A percentile compares a stretch with the other conserved stretches of the same genome.
These are phyloP conservation scores for Eristalis arbustorum DNA, from an alignment of 2,888 invertebrate species.

Conservation along the genomic window DNA sequence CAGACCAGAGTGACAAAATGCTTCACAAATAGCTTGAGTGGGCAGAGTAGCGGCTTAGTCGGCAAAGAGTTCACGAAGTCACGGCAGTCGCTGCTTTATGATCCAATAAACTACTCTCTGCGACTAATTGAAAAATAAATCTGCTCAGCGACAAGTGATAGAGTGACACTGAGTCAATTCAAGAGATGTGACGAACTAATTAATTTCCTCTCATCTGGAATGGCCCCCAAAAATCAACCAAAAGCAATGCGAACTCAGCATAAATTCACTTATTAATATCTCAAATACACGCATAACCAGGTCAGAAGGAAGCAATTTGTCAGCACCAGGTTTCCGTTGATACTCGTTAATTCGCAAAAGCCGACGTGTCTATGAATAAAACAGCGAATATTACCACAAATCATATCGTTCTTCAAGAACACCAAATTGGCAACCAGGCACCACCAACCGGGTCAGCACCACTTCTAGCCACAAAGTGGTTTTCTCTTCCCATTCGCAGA, in stretches of 20 bases:
- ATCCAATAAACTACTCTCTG: neutral
- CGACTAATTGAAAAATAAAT: neutral
- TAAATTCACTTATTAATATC: neutral
- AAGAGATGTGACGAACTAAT: too few species aligned
- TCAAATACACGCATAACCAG: neutral
- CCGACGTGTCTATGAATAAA: conserved; percentile 4
- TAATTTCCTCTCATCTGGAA: too few species aligned
- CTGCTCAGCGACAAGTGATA: neutral
- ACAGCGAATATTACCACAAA: neutral
- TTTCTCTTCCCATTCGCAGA: conserved; percentile 3
- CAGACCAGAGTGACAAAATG: too few species aligned
- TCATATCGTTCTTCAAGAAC: neutral
- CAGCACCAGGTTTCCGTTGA: neutral
- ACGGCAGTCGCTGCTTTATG: neutral
- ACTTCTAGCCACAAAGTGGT: neutral
- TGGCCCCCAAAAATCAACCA: neutral
- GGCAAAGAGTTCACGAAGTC: neutral
- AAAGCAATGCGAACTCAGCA: neutral
- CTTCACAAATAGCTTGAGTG: too few species aligned
- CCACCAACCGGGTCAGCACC: neutral
- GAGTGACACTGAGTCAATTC: neutral
- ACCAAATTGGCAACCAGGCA: neutral
- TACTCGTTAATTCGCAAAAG: neutral
- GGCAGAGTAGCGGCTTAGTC: too few species aligned
- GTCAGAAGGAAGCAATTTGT: conserved; percentile 10